Conservation (phyloP, 2,797 vertebrate species). For the Syngnathus rostellatus region DNA sequence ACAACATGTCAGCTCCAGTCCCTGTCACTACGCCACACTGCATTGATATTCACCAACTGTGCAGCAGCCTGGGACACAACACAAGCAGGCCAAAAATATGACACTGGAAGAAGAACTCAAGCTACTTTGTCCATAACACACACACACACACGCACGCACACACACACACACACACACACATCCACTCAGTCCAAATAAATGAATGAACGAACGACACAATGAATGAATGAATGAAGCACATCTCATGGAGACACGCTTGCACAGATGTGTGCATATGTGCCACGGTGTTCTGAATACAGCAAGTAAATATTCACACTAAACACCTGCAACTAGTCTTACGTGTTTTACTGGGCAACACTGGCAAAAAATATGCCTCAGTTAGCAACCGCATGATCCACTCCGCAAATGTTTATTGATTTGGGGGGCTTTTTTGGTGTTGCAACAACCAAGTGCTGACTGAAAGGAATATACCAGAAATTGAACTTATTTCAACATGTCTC, state of each 20-base stretch:
- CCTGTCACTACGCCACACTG: conserved; percentile 62
- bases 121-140: conserved; percentile 43
- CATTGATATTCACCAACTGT: conserved; percentile 72
- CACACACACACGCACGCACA: conserved; percentile 13
- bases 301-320: conserved; percentile 1
- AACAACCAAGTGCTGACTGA: no score
- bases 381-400: no score
- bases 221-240: no score
- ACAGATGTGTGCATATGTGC: conserved; percentile 5
- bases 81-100: conserved; percentile 64
- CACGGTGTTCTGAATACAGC: not conserved
- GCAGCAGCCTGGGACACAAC: conserved; percentile 62
- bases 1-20: conserved; percentile 72
- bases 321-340: not conserved
- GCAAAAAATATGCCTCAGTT: not conserved
- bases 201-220: not conserved
- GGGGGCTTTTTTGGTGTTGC: no score
- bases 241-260: not conserved
- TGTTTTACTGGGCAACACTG: not conserved
- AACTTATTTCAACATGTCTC: no score
- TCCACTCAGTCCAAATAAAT: not conserved
- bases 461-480: no score
- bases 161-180: no score
- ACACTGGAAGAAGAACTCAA: conserved; percentile 61
- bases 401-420: no score